Evolutionary conservation across 1,140 invertebrate species (phyloP), one percentile per base, ranked within the genome.

Genomic region (Parapsyche elsis): DNA sequence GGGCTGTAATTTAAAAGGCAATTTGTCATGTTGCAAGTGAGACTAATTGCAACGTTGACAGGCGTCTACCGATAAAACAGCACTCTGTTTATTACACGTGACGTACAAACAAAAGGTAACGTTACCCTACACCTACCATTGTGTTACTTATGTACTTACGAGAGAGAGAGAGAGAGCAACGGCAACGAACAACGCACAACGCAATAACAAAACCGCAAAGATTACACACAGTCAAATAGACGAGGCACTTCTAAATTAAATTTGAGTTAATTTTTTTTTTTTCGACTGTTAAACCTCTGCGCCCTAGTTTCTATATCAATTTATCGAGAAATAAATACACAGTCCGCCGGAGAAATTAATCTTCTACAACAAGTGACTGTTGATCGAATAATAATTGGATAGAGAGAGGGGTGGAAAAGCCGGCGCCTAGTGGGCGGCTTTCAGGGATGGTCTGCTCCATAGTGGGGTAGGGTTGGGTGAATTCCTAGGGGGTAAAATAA

Each of bases 331-430:
- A 77, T 77, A 77, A 77, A 77, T 77, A 76, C n/a, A n/a, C 44
- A 77, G 75, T 77, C 23, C 44, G 75, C 59, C 30, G 38, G 75
- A 77, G 75, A 77, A 77, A 77, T 77, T 77, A 77, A 77, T 77
- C 75, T 77, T 77, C 75, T 77, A 77, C 75, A 77, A 77, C 75
- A 77, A 77, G 75, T 77, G 75, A 77, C 75, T 77, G 75, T 77
- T 77, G 75, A 77, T 77, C 75, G 75, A 77, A 77, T 77, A 77
- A 77, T 77, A 77, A 77, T 77, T 77, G 75, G 75, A 77, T 77
- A 21, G 53, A 21, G 53, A 64, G 57, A 44, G 75, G 23, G 75
- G 57, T 64, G 26, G 75, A 77, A 61, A 45, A 24, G 9, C 30
- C 30, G 75, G 75, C 57, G 59, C 49, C 24, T 12, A 59, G 26